These are phyloP conservation scores for Perizoma flavofasciatum DNA, from an alignment of 2,888 invertebrate species.

Conservation along the genomic window DNA sequence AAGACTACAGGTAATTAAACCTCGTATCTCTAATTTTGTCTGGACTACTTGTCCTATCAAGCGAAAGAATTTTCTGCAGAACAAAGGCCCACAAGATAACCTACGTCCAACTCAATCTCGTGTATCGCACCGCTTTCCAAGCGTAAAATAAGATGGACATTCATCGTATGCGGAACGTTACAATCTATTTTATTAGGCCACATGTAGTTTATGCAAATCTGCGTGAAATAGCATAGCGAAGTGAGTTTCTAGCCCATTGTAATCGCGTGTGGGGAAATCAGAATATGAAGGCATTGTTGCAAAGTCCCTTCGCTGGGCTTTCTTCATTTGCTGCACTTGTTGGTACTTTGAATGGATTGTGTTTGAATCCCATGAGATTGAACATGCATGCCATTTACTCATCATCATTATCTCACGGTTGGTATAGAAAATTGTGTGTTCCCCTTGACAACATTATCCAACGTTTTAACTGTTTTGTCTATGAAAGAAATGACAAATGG, in stretches of 20 bases:
- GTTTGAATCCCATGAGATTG: constrained; percentile 6
- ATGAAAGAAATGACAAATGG: too few relatives aligned
- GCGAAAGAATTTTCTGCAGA: constrained; percentile 12
- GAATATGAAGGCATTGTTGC: constrained; percentile 21
- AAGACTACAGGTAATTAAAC: neutral
- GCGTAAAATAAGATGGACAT: constrained; percentile 66
- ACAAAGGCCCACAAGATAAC: constrained; percentile 23
- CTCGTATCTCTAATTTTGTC: neutral
- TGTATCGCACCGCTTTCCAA: constrained; percentile 37
- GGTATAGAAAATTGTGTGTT: too few relatives aligned
- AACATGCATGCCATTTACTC: constrained; percentile 1
- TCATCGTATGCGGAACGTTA: constrained; percentile 43
- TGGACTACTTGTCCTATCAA: constrained; percentile 11
- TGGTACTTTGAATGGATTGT: neutral
- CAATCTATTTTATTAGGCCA: constrained; percentile 59
- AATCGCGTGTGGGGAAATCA: constrained; percentile 31
- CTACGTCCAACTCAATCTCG: constrained; percentile 6
- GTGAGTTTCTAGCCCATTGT: constrained; percentile 39
- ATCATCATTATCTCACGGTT: neutral
- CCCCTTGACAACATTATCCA: too few relatives aligned
- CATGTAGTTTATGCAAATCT: constrained; percentile 50
- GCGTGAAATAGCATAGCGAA: constrained; percentile 57
- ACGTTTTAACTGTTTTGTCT: too few relatives aligned
- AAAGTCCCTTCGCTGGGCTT: constrained; percentile 20
- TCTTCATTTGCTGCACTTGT: constrained; percentile 5